Percentiles rank a stretch among this genome's conserved stretches.
phyloP scores from a whole-genome alignment of 1,140 invertebrate genomes.

The Parapsyche elsis region DNA sequence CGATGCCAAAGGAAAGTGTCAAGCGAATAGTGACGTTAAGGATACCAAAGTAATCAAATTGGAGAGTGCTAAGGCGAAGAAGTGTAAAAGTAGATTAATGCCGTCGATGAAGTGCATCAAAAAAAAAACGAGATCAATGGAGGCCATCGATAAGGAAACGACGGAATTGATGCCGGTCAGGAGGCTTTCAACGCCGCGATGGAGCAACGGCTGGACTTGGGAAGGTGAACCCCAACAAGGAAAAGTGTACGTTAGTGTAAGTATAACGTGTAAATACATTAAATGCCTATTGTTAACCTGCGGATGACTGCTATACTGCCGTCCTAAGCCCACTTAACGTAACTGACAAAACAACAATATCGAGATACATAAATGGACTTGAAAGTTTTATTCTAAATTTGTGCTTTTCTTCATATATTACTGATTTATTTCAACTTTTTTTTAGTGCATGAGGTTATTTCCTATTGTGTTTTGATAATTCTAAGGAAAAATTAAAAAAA shows the following conservation, averaged over 20 bases:
- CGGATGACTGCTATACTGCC: no score
- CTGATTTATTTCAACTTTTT: no score
- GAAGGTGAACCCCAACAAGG: conserved; percentile 84
- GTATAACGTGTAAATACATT: conserved; percentile 60
- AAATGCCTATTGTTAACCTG: no score
- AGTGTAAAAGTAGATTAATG: conserved; percentile 52
- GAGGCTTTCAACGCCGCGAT: conserved; percentile 71
- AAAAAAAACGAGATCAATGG: conserved; percentile 54
- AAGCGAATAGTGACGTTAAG: conserved; percentile 54
- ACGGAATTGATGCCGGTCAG: conserved; percentile 55
- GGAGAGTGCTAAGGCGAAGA: conserved; percentile 62
- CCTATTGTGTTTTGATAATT: no score
- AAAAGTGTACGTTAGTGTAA: conserved; percentile 89
- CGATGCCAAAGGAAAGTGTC: conserved; percentile 48
- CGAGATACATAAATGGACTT: no score
- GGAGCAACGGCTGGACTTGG: conserved; percentile 94
- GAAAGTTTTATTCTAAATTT: no score
- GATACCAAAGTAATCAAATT: conserved; percentile 58
- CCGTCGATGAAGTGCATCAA: conserved; percentile 56
- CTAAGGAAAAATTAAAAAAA: no score
- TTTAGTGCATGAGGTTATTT: no score
- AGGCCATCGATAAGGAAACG: conserved; percentile 50
- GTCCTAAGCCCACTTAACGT: no score
- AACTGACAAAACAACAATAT: no score
- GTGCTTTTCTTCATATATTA: no score